Base-by-base conservation (phyloP, 2,113 vertebrate genomes). In the Emydura subglobosa region DNA sequence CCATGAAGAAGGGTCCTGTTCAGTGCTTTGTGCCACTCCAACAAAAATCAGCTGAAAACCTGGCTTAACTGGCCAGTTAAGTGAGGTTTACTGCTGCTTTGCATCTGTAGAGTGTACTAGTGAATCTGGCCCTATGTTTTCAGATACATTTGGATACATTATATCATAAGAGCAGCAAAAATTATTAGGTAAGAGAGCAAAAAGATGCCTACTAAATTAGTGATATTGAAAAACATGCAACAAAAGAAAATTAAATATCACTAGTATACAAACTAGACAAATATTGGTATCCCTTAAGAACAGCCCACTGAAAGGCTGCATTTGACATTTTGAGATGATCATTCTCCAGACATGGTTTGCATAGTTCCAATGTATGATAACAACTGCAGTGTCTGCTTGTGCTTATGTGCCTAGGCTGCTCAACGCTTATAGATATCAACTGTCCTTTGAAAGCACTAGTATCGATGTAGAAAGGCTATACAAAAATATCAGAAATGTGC, bases 261-360 rank as follows among this genome's bases (percentile, higher is more conserved):
- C 65, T 87, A 54, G 79, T 95, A 55, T 93, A 94, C 93, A 68
- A 90, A n/a, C 34, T n/a, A 68, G 65, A n/a, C 65, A 31, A 76
- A 0, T 10, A 0, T 3, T 39, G 5, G 22, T 83, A 61, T 16
- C 2, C 0, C 27, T 90, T 94, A 54, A 85, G 90, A 91, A 68
- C 6, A 65, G 93, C 17, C 27, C 55, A 34, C 78, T 29, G 42
- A 29, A 2, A 22, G 55, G 3, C 54, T 31, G 86, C 34, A 6
- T 82, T 59, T 81, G 95, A 14, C 31, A 6, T 44, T 54, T 84
- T 8, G 72, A 24, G 4, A 57, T 4, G 4, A 13, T n/a, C 5
- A 3, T 76, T 14, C 7, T 42, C 57, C 24, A 44, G 81, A n/a
- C 79, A 61, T 0, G 5, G 31, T 27, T 50, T 50, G 13, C 50